Percentiles rank a stretch among this genome's conserved stretches.
phyloP scores from a whole-genome alignment of 2,113 vertebrate genomes.

The Vicugna pacos region DNA sequence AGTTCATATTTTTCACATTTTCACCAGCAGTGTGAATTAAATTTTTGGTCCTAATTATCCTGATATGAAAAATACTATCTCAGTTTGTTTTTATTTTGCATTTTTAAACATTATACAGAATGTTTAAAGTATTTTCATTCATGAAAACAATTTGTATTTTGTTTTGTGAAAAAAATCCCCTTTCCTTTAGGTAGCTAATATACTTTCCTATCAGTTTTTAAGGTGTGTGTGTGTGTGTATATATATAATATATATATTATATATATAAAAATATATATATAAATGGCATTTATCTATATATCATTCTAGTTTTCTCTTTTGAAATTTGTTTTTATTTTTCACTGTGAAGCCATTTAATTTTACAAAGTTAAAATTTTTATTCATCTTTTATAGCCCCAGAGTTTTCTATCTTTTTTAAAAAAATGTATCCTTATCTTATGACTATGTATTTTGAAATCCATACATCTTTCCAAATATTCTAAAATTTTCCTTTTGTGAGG shows the following conservation, averaged over 20 bases:
- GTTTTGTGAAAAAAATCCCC: not conserved
- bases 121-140: not conserved
- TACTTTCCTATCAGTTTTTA: not conserved
- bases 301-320: not conserved
- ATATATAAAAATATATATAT: too few relatives aligned
- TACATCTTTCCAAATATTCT: not conserved
- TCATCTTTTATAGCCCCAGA: not conserved
- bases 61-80: too few relatives aligned
- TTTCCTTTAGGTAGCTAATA: not conserved
- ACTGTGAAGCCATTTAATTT: not conserved
- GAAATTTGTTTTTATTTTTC: not conserved
- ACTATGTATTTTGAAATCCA: not conserved
- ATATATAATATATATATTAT: too few relatives aligned
- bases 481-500: not conserved
- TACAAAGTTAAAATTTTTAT: not conserved
- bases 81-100: too few relatives aligned
- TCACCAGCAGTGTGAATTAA: too few relatives aligned
- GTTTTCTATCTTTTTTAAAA: not conserved
- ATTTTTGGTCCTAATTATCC: too few relatives aligned
- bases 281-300: not conserved
- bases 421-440: not conserved
- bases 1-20: too few relatives aligned
- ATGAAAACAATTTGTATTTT: not conserved
- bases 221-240: not conserved
- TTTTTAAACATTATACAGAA: too few relatives aligned